Evolutionary conservation across 2,797 vertebrate species (phyloP).

Genomic region (Podargus strigoides): DNA sequence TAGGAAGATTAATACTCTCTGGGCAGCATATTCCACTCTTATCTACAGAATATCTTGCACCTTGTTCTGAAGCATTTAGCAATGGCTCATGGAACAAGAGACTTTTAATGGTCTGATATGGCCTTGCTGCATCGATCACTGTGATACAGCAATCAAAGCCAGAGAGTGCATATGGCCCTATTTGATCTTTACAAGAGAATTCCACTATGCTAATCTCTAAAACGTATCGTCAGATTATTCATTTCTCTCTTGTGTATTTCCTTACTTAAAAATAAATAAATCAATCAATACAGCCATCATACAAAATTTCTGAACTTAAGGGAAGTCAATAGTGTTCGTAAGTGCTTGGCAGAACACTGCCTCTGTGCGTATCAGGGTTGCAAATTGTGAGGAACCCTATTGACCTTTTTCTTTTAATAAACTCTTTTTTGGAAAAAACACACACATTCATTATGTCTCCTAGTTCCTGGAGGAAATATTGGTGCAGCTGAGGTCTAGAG

Average conservation of each 20-base stretch:
- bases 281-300: background rate
- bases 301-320: constrained; percentile 6
- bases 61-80: constrained; percentile 41
- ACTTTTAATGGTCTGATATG: constrained; percentile 5
- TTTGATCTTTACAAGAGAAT: constrained; percentile 20
- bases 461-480: constrained; percentile 15
- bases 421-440: constrained; percentile 15
- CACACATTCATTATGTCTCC: background rate
- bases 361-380: background rate
- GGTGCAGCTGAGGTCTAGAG: background rate
- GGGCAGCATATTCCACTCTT: constrained; percentile 7
- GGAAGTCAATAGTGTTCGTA: background rate
- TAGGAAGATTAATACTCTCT: constrained; percentile 41
- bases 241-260: background rate
- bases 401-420: constrained; percentile 41
- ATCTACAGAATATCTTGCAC: constrained; percentile 34
- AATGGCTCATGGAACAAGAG: constrained; percentile 18
- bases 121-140: constrained; percentile 22
- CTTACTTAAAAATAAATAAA: constrained; percentile 2
- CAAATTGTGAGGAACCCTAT: background rate
- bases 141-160: constrained; percentile 5
- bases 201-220: background rate
- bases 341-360: background rate
- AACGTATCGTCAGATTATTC: background rate
- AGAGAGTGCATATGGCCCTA: background rate